Evolutionary conservation across 2,888 invertebrate genomes (phyloP).

Genomic region (Ecliptopera silaceata): DNA sequence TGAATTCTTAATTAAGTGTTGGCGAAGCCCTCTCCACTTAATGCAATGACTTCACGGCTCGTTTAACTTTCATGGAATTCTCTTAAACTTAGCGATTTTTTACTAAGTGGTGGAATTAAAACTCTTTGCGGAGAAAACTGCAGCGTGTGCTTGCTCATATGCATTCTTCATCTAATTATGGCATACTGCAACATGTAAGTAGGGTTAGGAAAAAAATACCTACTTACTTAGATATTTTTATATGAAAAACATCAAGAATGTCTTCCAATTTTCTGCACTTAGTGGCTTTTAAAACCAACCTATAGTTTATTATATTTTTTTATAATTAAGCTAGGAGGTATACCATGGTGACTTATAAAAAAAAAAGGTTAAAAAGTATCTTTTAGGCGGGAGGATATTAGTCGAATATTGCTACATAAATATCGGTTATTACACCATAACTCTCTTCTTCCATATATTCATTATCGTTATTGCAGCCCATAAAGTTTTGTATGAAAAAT

Average conservation of each 20-base stretch:
- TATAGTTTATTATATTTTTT: no score
- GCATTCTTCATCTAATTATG: conserved; percentile 9
- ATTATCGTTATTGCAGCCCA: conserved; percentile 58
- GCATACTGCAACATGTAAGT: conserved; percentile 2
- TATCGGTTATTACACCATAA: conserved; percentile 50
- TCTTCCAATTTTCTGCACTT: not conserved
- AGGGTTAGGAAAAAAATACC: not conserved
- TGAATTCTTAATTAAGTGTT: conserved; percentile 81
- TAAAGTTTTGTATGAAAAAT: conserved; percentile 63
- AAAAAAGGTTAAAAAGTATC: conserved; percentile 32
- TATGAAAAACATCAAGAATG: not conserved
- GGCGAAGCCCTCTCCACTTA: conserved; percentile 76
- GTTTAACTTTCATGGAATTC: conserved; percentile 82
- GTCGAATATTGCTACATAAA: conserved; percentile 44
- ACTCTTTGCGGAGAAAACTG: conserved; percentile 46
- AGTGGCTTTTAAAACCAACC: not conserved
- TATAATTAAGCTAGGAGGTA: no score
- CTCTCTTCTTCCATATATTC: conserved; percentile 54
- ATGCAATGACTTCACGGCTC: conserved; percentile 80
- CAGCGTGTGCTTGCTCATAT: conserved; percentile 20
- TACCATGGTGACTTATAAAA: not conserved
- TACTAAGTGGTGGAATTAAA: conserved; percentile 67
- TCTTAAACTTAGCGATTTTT: conserved; percentile 76
- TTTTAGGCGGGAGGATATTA: conserved; percentile 43
- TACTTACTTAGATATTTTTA: not conserved